A percentile compares a stretch with the other conserved stretches of the same genome.
Conservation (phyloP, 2,888 invertebrate genomes). For the Endotricha flammealis region DNA sequence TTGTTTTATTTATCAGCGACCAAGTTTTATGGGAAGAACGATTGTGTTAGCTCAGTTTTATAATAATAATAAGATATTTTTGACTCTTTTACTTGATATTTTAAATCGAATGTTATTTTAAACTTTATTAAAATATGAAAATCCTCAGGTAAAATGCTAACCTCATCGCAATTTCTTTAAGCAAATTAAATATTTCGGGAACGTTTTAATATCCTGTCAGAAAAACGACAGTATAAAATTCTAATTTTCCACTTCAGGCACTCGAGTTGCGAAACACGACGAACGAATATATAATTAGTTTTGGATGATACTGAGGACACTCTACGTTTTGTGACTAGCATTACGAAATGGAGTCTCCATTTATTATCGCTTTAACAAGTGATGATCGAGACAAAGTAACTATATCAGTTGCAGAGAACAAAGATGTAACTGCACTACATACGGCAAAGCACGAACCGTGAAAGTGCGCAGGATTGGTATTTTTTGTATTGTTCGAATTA, state of each 20-base stretch:
- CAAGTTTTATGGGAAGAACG: too few species aligned
- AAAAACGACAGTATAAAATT: conserved; percentile 42
- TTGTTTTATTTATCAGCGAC: too few species aligned
- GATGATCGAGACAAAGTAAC: too few species aligned
- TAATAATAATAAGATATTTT: too few species aligned
- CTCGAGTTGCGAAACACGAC: conserved; percentile 32
- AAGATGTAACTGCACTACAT: too few species aligned
- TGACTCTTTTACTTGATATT: too few species aligned
- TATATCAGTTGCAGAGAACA: too few species aligned
- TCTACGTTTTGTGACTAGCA: conserved; percentile 4
- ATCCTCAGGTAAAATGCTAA: conserved; percentile 12
- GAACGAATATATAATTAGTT: conserved; percentile 41
- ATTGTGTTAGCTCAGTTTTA: too few species aligned
- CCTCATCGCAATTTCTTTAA: conserved; percentile 12
- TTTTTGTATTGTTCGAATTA: too few species aligned
- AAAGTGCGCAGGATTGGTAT: too few species aligned
- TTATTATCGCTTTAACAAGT: conserved; percentile 17
- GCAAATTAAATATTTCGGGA: conserved; percentile 29
- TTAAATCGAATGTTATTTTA: too few species aligned
- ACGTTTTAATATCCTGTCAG: conserved; percentile 45
- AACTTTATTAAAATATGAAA: conserved; percentile 2
- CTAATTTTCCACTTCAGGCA: conserved; percentile 42
- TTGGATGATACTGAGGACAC: conserved; percentile 32
- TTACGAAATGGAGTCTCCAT: conserved; percentile 9
- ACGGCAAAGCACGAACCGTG: too few species aligned